A percentile compares a stretch with the other conserved stretches of the same genome.
Conservation (phyloP, 2,888 invertebrate species). For the Cosmia pyralina region DNA sequence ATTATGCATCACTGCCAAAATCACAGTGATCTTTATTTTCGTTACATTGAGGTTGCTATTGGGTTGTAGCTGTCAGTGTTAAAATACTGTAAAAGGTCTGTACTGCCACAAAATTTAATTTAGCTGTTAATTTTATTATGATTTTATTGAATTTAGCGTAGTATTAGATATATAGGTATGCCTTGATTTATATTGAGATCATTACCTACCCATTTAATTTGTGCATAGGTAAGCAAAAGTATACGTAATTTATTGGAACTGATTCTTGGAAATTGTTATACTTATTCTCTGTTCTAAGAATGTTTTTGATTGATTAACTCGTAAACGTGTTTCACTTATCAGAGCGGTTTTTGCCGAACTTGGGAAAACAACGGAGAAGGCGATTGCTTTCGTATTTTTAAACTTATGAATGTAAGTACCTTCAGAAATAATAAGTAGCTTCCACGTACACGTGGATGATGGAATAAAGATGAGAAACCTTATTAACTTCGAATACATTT, state of each 20-base stretch:
- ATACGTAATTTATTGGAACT: neutral
- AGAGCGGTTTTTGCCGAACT: neutral
- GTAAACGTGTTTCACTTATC: neutral
- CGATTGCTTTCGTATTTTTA: neutral
- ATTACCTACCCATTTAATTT: neutral
- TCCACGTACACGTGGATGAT: neutral
- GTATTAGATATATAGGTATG: no score
- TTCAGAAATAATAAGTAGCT: neutral
- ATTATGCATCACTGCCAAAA: no score
- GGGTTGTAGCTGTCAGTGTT: no score
- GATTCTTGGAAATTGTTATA: conserved; percentile 2
- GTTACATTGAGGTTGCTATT: no score
- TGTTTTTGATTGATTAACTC: neutral
- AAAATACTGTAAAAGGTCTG: no score
- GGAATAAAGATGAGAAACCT: neutral
- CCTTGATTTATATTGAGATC: no score
- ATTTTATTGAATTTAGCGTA: no score
- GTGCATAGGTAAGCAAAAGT: neutral
- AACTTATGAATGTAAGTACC: neutral
- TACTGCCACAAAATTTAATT: neutral
- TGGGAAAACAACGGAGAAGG: neutral
- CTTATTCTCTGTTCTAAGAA: neutral
- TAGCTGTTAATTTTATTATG: neutral
- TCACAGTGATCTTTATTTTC: no score
- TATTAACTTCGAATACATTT: neutral